These are phyloP conservation scores for Alca torda DNA, from an alignment of 2,797 vertebrate species.

Conservation along the genomic window DNA sequence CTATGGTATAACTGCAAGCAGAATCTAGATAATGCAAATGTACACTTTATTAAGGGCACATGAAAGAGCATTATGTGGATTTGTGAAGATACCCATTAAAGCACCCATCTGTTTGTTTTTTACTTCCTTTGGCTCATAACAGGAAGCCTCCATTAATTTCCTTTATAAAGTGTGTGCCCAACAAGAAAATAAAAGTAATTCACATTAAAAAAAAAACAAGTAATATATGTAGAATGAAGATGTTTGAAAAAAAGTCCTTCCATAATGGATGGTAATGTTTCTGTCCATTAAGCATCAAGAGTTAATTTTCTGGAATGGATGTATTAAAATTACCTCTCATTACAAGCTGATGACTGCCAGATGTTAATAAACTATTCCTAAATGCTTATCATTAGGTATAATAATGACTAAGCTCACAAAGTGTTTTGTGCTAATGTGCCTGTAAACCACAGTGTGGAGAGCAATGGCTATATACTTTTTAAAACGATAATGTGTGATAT, in stretches of 20 bases:
- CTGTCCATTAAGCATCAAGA: conserved; percentile 34
- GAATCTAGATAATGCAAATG: not conserved
- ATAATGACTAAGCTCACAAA: not conserved
- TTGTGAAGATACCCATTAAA: not conserved
- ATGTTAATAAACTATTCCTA: conserved; percentile 35
- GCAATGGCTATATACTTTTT: not conserved
- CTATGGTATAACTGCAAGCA: not conserved
- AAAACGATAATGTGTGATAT: not conserved
- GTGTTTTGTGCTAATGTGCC: not conserved
- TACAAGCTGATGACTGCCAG: conserved; percentile 27
- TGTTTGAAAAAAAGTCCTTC: not conserved
- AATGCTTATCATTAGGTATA: conserved; percentile 6
- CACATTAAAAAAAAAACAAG: not conserved
- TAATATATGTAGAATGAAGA: not conserved
- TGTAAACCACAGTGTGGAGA: not conserved
- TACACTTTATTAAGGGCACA: not conserved
- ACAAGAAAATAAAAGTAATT: not conserved
- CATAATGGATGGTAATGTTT: not conserved
- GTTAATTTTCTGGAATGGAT: conserved; percentile 16
- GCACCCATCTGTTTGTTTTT: not conserved
- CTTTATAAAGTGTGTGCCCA: not conserved
- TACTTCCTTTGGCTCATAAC: not conserved
- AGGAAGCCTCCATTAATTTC: not conserved
- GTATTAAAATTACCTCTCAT: conserved; percentile 13
- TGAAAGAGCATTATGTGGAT: not conserved